These are phyloP conservation scores for Drosophila monieri DNA, from an alignment of 2,888 invertebrate genomes.

Conservation along the genomic window DNA sequence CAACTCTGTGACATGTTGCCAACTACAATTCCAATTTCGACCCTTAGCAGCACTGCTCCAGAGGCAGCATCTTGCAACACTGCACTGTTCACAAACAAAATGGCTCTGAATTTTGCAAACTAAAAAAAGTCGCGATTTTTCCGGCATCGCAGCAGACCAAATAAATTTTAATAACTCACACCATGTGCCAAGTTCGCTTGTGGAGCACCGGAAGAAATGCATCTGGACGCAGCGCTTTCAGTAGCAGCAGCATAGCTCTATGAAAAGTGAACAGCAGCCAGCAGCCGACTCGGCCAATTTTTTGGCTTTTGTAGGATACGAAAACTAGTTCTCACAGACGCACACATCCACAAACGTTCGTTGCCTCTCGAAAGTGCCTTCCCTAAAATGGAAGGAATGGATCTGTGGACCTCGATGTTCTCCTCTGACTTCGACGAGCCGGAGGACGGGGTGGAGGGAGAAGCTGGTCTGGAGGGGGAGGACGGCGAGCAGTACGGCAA, in stretches of 20 bases:
- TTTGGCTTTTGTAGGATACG: constrained; percentile 51
- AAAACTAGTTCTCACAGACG: constrained; percentile 66
- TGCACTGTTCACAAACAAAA: constrained; percentile 69
- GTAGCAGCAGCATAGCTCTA: constrained; percentile 4
- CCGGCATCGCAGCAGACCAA: background rate
- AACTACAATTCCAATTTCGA: background rate
- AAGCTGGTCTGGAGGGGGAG: constrained; percentile 30
- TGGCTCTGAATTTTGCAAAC: constrained; percentile 74
- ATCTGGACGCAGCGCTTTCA: constrained; percentile 2
- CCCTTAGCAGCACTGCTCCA: background rate
- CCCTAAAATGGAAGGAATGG: constrained; percentile 75
- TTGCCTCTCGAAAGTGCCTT: constrained; percentile 8
- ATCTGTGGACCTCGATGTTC: constrained; percentile 81
- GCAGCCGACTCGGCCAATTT: constrained; percentile 18
- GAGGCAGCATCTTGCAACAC: constrained; percentile 13
- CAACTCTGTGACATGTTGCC: background rate
- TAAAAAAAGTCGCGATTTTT: constrained; percentile 15
- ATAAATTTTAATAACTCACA: constrained; percentile 35
- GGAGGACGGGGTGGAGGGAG: constrained; percentile 30
- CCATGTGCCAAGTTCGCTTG: constrained; percentile 16
- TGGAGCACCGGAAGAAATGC: constrained; percentile 13
- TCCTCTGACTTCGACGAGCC: constrained; percentile 71
- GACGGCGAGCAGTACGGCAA: constrained; percentile 31
- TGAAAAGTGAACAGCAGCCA: constrained; percentile 31
- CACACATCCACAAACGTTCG: constrained; percentile 22